Conservation (phyloP, 2,888 invertebrate species). For the Coleophora flavipennella region DNA sequence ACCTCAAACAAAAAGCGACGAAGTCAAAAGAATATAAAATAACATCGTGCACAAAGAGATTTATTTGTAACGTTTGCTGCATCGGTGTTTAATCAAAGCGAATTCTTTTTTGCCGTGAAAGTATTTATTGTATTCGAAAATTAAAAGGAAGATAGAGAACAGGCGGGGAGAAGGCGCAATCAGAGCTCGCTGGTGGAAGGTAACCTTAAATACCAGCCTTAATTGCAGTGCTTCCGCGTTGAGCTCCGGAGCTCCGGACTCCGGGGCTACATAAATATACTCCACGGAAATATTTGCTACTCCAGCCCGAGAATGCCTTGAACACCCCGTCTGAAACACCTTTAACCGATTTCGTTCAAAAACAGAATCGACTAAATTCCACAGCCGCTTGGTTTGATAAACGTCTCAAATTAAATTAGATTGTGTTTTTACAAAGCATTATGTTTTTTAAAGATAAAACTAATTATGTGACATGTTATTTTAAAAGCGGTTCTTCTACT, state of each 20-base stretch:
- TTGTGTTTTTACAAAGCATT: no score
- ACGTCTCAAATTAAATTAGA: no score
- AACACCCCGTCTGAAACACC: constrained; percentile 31
- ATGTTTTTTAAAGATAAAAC: no score
- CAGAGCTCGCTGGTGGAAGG: constrained; percentile 59
- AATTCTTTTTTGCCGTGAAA: constrained; percentile 34
- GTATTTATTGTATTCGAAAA: constrained; percentile 67
- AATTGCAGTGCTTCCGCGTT: constrained; percentile 68
- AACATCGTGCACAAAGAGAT: constrained; percentile 6
- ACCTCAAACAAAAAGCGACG: constrained; percentile 1
- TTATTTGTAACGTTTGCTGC: constrained; percentile 20
- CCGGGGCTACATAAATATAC: constrained; percentile 59
- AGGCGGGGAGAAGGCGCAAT: constrained; percentile 52
- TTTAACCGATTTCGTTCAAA: constrained; percentile 10
- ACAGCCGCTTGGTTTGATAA: no score
- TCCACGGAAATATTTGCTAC: constrained; percentile 51
- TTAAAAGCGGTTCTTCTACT: no score
- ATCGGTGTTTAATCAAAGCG: constrained; percentile 28
- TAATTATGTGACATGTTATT: no score
- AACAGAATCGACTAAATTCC: neutral
- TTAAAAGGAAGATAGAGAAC: constrained; percentile 59
- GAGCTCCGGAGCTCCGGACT: constrained; percentile 40
- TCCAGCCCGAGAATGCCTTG: constrained; percentile 46
- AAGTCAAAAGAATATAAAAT: constrained; percentile 1
- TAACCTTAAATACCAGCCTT: constrained; percentile 70